A percentile compares a stretch with the other conserved stretches of the same genome.
Conservation (phyloP, 2,797 vertebrate species). For the Myotis findleyi region DNA sequence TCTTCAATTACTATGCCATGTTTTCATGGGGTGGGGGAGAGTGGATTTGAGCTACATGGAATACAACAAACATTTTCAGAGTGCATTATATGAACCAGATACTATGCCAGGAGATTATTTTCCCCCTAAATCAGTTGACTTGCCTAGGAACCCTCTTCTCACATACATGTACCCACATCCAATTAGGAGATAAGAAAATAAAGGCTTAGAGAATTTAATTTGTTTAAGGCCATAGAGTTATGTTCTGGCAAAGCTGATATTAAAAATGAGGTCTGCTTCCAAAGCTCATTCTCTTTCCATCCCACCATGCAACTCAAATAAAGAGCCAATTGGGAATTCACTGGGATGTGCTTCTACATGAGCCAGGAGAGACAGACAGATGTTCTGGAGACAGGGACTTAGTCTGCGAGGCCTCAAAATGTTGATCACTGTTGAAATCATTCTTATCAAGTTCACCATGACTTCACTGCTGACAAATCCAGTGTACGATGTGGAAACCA, state of each 20-base stretch:
- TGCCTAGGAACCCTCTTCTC: background rate
- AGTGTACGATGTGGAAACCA: background rate
- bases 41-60: background rate
- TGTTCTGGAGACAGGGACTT: background rate
- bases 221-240: background rate
- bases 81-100: no score
- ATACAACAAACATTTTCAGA: background rate
- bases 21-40: background rate
- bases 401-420: background rate
- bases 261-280: constrained; percentile 7
- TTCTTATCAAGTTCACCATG: background rate
- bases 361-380: background rate
- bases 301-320: background rate
- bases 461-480: background rate
- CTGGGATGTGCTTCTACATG: background rate
- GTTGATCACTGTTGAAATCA: background rate
- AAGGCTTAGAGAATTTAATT: background rate
- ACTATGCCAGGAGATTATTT: no score
- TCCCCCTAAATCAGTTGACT: background rate
- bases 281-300: background rate
- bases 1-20: background rate
- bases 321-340: background rate
- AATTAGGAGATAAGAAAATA: constrained; percentile 6
- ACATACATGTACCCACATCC: background rate
- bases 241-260: background rate